These are phyloP conservation scores for Ancistrus triradiatus DNA, from an alignment of 2,113 vertebrate species.

Conservation along the genomic window DNA sequence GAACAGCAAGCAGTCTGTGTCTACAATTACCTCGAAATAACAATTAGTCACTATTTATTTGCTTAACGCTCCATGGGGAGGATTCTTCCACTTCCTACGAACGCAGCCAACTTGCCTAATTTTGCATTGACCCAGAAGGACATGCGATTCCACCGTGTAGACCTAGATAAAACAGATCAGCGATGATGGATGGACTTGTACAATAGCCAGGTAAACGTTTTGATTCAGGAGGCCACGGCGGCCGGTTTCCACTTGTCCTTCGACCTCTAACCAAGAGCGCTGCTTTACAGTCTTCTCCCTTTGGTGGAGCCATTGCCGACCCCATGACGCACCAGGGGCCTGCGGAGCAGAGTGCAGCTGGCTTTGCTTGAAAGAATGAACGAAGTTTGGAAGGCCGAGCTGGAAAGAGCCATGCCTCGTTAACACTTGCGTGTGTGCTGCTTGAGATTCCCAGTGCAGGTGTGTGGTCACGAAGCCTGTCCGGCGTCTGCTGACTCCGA, in stretches of 20 bases:
- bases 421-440: not conserved
- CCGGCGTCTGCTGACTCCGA: slow-evolving; percentile 43
- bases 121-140: too few relatives aligned
- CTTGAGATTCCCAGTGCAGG: slow-evolving; percentile 23
- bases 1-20: too few relatives aligned
- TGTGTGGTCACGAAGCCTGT: slow-evolving; percentile 33
- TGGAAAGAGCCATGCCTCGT: not conserved
- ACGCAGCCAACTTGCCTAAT: too few relatives aligned
- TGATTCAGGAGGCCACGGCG: too few relatives aligned
- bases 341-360: slow-evolving; percentile 18
- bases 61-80: too few relatives aligned
- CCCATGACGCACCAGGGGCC: slow-evolving; percentile 1
- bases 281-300: slow-evolving; percentile 27
- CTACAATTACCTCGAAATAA: too few relatives aligned
- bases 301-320: slow-evolving; percentile 9
- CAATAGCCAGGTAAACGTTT: too few relatives aligned
- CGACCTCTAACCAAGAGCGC: slow-evolving; percentile 11
- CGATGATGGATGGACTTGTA: too few relatives aligned
- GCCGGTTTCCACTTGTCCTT: not conserved
- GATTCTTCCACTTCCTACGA: too few relatives aligned
- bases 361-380: slow-evolving; percentile 30
- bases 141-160: too few relatives aligned
- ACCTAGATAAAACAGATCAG: slow-evolving; percentile 14
- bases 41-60: too few relatives aligned
- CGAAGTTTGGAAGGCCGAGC: slow-evolving; percentile 14